These are phyloP conservation scores for Volucella inflata DNA, from an alignment of 2,888 invertebrate species.

Conservation along the genomic window DNA sequence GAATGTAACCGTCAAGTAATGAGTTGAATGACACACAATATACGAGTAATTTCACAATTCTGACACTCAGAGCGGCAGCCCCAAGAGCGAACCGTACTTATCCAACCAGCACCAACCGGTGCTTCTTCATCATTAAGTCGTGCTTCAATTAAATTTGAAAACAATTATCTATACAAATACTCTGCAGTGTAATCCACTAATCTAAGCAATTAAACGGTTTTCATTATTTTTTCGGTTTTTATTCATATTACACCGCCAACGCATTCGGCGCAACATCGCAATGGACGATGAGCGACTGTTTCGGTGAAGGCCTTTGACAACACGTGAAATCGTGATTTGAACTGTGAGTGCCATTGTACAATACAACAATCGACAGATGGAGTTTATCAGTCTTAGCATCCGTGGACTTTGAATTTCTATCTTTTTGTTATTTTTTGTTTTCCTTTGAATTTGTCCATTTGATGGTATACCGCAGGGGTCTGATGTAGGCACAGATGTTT, in stretches of 20 bases:
- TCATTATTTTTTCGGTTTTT: neutral
- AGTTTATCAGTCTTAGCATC: constrained; percentile 1
- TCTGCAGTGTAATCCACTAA: constrained; percentile 45
- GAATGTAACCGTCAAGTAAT: too few relatives aligned
- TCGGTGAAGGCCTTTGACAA: constrained; percentile 39
- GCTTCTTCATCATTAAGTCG: constrained; percentile 37
- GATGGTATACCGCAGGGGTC: constrained; percentile 19
- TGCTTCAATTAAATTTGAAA: constrained; percentile 53
- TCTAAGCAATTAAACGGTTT: constrained; percentile 31
- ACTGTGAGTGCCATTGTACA: constrained; percentile 33
- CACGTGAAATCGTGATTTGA: constrained; percentile 63
- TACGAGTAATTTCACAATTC: constrained; percentile 21
- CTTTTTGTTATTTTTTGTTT: constrained; percentile 8
- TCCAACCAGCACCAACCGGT: too few relatives aligned
- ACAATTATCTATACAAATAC: constrained; percentile 41
- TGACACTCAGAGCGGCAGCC: neutral
- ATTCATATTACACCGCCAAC: constrained; percentile 9
- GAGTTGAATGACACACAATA: constrained; percentile 38
- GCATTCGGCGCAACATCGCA: constrained; percentile 1
- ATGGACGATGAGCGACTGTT: constrained; percentile 25
- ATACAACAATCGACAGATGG: constrained; percentile 10
- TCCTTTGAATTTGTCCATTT: constrained; percentile 6
- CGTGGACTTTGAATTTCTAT: neutral
- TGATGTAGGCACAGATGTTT: constrained; percentile 18
- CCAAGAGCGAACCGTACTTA: too few relatives aligned